These are phyloP conservation scores for Halichoerus grypus DNA, from an alignment of 2,113 vertebrate species.

Conservation along the genomic window DNA sequence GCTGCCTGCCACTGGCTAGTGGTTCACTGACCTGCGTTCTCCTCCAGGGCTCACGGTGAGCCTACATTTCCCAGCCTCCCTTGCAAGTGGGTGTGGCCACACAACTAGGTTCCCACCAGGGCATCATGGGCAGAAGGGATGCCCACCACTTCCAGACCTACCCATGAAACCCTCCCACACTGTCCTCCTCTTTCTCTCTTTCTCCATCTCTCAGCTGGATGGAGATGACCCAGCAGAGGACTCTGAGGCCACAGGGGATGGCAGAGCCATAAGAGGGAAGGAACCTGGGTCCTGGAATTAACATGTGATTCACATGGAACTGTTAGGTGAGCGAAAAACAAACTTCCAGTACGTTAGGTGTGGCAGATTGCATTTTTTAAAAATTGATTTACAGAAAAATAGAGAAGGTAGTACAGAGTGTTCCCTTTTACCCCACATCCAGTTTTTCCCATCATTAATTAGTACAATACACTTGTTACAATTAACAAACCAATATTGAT, in stretches of 20 bases:
- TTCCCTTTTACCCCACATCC: not conserved
- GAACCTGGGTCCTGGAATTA: not conserved
- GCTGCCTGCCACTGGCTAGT: not conserved
- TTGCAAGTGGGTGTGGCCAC: not conserved
- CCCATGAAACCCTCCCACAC: not conserved
- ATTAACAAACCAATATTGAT: not conserved
- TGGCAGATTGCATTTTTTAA: not conserved
- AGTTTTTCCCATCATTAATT: not conserved
- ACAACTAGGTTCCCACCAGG: not conserved
- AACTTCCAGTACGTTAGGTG: not conserved
- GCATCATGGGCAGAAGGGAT: too few relatives aligned
- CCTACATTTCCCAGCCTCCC: conserved; percentile 42
- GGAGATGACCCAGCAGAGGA: not conserved
- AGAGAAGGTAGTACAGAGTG: not conserved
- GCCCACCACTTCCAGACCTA: not conserved
- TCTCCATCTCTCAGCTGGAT: not conserved
- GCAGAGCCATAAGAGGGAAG: not conserved
- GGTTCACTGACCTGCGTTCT: not conserved
- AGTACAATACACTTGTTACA: not conserved
- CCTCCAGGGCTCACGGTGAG: accelerated
- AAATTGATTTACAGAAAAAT: not conserved
- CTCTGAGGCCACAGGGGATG: not conserved
- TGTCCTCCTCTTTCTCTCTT: not conserved
- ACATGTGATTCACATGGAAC: not conserved
- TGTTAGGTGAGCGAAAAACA: not conserved